Percentiles rank a stretch among this genome's conserved stretches.
Conservation (phyloP, 2,797 vertebrate species). For the Meda fulgida region DNA sequence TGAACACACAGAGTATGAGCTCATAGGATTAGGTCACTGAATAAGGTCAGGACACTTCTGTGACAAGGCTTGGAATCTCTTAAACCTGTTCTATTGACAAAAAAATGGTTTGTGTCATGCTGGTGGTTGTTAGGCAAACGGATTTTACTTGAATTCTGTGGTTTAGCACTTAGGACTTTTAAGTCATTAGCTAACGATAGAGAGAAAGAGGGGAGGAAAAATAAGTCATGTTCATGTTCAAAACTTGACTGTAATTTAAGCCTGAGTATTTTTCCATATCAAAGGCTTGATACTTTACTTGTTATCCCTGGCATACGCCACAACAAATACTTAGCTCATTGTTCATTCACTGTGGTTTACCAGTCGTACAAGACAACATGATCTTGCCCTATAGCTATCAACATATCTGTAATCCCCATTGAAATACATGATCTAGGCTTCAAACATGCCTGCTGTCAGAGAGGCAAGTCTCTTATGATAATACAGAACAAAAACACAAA, state of each 20-base stretch:
- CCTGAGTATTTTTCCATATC: slow-evolving; percentile 15
- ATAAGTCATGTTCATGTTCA: slow-evolving; percentile 12
- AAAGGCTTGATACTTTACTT: slow-evolving; percentile 36
- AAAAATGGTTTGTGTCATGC: slow-evolving; percentile 16
- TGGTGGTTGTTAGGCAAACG: slow-evolving; percentile 24
- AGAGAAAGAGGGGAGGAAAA: background rate
- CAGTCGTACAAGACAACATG: slow-evolving; percentile 42
- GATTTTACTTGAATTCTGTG: slow-evolving; percentile 19
- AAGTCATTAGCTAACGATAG: background rate
- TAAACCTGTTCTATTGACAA: slow-evolving; percentile 43
- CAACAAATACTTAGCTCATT: slow-evolving; percentile 51
- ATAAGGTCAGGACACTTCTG: slow-evolving; percentile 63
- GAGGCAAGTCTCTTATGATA: slow-evolving; percentile 50
- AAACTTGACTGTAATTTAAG: slow-evolving; percentile 42
- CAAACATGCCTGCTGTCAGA: slow-evolving; percentile 41
- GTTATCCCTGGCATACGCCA: slow-evolving; percentile 43
- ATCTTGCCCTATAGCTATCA: slow-evolving; percentile 47
- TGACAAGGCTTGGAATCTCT: slow-evolving; percentile 25
- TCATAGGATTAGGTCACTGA: slow-evolving; percentile 76
- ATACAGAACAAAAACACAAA: slow-evolving; percentile 49
- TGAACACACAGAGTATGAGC: slow-evolving; percentile 79
- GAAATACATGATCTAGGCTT: slow-evolving; percentile 46
- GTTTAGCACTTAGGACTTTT: slow-evolving; percentile 21
- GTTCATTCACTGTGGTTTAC: slow-evolving; percentile 49
- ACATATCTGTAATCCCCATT: slow-evolving; percentile 53